Percentiles rank a stretch among this genome's conserved stretches.
These are phyloP conservation scores for Caenorhabditis tropicalis DNA, from an alignment of 1,140 invertebrate species.

Conservation along the genomic window DNA sequence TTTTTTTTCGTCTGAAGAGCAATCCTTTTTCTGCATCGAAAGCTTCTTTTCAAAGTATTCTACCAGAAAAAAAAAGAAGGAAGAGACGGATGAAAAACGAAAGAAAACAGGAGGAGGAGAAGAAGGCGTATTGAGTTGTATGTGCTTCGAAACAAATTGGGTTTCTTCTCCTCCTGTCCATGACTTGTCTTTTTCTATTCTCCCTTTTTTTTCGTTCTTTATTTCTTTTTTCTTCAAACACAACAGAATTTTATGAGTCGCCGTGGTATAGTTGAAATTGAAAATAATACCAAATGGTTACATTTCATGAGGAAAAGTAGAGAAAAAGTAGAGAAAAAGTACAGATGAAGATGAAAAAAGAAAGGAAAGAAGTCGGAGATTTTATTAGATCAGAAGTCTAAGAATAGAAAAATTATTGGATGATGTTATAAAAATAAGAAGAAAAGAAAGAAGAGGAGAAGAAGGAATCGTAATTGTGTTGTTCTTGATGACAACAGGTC, in stretches of 20 bases:
- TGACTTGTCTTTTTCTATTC: background rate
- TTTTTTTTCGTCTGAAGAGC: background rate
- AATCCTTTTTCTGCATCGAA: background rate
- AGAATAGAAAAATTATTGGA: background rate
- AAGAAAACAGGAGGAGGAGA: background rate
- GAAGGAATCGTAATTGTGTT: background rate
- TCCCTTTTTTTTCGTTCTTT: background rate
- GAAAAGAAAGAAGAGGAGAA: background rate
- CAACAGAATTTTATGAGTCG: background rate
- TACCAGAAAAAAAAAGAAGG: background rate
- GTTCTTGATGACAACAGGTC: slow-evolving; percentile 20
- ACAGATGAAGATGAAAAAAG: background rate
- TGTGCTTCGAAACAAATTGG: slow-evolving; percentile 42
- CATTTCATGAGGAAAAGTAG: background rate
- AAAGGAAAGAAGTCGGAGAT: background rate
- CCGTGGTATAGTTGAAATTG: background rate
- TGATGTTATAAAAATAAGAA: background rate
- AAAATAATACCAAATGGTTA: background rate
- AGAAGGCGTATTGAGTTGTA: slow-evolving; percentile 31
- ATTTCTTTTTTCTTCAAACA: slow-evolving; percentile 5
- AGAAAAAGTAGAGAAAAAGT: background rate
- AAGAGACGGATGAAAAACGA: no score
- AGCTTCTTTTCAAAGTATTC: background rate
- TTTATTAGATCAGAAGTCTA: background rate
- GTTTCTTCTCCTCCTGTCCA: background rate